Conservation (phyloP, 37 sponge, comb jelly and placozoan genomes). For the Chondrosia reniformis region DNA sequence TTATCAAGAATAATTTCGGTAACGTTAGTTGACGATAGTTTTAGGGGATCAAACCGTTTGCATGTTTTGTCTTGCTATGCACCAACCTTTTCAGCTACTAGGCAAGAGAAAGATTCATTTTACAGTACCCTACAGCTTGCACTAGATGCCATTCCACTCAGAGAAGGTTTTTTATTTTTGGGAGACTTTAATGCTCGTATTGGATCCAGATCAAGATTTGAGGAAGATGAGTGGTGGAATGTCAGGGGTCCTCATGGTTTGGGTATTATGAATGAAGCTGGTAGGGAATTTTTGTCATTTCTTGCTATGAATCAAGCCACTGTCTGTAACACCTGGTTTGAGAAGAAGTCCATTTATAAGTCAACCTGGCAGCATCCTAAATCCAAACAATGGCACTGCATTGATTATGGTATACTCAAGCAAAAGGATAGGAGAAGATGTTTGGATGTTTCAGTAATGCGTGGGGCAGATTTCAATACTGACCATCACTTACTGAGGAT, state of each 20-base stretch:
- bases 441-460: slow-evolving; percentile 22
- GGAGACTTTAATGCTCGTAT: slow-evolving; percentile 23
- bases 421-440: slow-evolving; percentile 25
- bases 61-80: slow-evolving; percentile 27
- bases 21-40: not conserved
- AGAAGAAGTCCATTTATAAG: slow-evolving; percentile 34
- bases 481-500: not conserved
- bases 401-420: slow-evolving; percentile 33
- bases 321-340: slow-evolving; percentile 43
- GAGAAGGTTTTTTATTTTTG: slow-evolving; percentile 16
- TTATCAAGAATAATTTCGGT: slow-evolving; percentile 23
- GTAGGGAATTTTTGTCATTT: slow-evolving; percentile 26
- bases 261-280: slow-evolving; percentile 19
- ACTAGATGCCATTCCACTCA: not conserved
- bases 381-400: slow-evolving; percentile 26
- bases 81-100: slow-evolving; percentile 13
- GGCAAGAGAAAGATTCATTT: slow-evolving; percentile 17
- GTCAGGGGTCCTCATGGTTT: slow-evolving; percentile 15
- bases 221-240: slow-evolving; percentile 24
- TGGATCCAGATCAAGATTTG: not conserved
- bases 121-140: not conserved
- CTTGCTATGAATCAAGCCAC: slow-evolving; percentile 19
- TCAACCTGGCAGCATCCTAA: slow-evolving; percentile 26
- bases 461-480: slow-evolving; percentile 27
- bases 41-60: not conserved